Evolutionary conservation across 2,888 invertebrate species (phyloP), one percentile per base, ranked within the genome.

Genomic region (Diadegma fenestrale): DNA sequence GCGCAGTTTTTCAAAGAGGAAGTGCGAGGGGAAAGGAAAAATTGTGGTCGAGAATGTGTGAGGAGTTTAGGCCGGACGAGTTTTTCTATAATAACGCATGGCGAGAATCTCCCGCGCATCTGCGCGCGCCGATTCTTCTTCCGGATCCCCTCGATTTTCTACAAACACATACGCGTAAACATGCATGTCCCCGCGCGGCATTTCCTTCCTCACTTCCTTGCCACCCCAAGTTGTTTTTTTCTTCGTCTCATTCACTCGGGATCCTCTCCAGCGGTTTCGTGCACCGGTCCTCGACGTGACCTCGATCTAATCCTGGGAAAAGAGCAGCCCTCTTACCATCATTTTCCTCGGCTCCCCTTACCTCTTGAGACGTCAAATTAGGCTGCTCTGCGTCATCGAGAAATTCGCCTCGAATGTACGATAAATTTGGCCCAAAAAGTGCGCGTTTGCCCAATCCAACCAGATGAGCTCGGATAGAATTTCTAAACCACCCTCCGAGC

Each of bases 101-200:
- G 80, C 51, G 37, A 64, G 71, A 76, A 79, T 82, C 82, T 82
- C 78, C 82, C 85, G 82, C 85, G 85, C 85, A 85, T 82, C 82
- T 85, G 85, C 85, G 80, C 68, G 68, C 66, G 73, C 73, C 61
- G 33, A 63, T 75, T 85, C 82, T 82, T 64, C 71, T 85, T 85
- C 75, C 85, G 69, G 64, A 82, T 76, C 79, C 82, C 82, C 79
- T 48, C 68, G 19, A 82, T 69, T 85, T 69, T 41, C 76, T 81
- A 68, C 78, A 63, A 8, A 17, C 14, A n/a, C 17, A 17, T 45
- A 45, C 48, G 2, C 48, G 2, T 30, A n/a, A 30, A n/a, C n/a
- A 33, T 71, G n/a, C 33, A 64, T 12, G 26, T 69, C 64, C 64
- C 63, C 64, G 76, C 43, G 64, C 64, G 69, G 63, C 63, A 68